phyloP scores from a whole-genome alignment of 2,888 invertebrate species.

The Noctua pronuba region DNA sequence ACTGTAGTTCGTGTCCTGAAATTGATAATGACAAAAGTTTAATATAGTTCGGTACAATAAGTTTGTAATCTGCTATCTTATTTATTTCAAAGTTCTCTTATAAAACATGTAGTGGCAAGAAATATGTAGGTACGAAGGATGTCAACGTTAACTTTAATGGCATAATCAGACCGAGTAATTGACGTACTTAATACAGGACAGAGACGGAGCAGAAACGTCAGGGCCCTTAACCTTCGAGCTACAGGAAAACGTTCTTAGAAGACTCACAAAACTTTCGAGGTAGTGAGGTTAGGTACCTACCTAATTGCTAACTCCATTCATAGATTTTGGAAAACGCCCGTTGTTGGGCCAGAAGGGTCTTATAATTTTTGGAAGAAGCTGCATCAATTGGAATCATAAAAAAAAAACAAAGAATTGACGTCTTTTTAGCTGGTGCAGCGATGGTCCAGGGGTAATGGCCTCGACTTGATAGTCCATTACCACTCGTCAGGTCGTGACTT shows the following conservation, averaged over 20 bases:
- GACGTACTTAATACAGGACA: constrained; percentile 46
- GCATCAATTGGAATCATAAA: background rate
- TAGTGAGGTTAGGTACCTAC: no score
- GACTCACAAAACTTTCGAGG: background rate
- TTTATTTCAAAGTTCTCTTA: background rate
- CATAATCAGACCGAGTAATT: background rate
- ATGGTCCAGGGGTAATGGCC: no score
- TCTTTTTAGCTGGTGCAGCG: background rate
- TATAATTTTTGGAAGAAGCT: background rate
- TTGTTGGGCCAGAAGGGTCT: background rate
- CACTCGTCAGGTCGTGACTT: no score
- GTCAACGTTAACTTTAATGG: background rate
- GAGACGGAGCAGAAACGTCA: background rate
- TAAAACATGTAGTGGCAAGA: background rate
- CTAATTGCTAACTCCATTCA: background rate
- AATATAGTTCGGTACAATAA: background rate
- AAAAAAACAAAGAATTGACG: background rate
- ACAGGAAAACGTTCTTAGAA: background rate
- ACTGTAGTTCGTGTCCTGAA: constrained; percentile 89
- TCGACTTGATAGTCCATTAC: no score
- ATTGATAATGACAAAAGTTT: constrained; percentile 40
- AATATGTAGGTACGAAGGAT: background rate
- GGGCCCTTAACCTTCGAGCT: background rate
- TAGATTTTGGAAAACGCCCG: background rate
- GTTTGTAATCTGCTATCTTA: background rate